A percentile compares a stretch with the other conserved stretches of the same genome.
phyloP scores from a whole-genome alignment of 2,888 invertebrate genomes.

The Leucophora obtusa region DNA sequence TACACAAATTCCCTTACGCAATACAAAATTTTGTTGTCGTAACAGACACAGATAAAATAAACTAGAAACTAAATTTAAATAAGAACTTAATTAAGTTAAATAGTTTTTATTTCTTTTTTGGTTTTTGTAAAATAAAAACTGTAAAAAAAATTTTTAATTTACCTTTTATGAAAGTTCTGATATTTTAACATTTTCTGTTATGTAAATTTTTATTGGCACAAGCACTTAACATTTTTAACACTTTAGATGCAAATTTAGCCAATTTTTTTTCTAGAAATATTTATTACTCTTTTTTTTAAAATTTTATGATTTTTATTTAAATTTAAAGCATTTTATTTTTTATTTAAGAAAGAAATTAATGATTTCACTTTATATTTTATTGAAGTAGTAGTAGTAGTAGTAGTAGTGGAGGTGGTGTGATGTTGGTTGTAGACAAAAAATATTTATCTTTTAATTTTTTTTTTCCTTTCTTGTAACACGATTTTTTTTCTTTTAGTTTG shows the following conservation, averaged over 20 bases:
- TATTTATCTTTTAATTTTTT: not conserved
- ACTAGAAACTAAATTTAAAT: conserved; percentile 20
- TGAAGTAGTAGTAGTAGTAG: not conserved
- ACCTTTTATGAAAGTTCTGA: conserved; percentile 25
- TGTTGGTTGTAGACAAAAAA: not conserved
- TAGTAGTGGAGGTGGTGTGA: not conserved
- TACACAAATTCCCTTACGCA: conserved; percentile 50
- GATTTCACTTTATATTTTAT: conserved; percentile 2
- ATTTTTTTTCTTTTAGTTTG: conserved; percentile 15
- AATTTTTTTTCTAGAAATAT: not conserved
- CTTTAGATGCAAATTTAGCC: not conserved
- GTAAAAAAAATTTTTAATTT: conserved; percentile 20
- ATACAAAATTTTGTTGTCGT: conserved; percentile 46
- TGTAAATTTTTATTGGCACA: conserved; percentile 5
- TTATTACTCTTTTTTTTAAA: conserved; percentile 11
- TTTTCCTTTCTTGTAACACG: not conserved
- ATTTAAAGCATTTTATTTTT: conserved; percentile 9
- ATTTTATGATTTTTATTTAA: conserved; percentile 23
- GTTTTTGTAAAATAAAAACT: not conserved
- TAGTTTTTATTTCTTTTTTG: not conserved
- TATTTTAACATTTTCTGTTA: conserved; percentile 25
- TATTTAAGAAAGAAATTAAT: not conserved
- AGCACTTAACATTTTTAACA: not conserved
- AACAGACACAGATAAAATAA: conserved; percentile 35
- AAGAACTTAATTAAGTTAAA: conserved; percentile 6